These are phyloP conservation scores for Orbicella faveolata DNA, from an alignment of 64 coral and sea anemone species.

Conservation along the genomic window DNA sequence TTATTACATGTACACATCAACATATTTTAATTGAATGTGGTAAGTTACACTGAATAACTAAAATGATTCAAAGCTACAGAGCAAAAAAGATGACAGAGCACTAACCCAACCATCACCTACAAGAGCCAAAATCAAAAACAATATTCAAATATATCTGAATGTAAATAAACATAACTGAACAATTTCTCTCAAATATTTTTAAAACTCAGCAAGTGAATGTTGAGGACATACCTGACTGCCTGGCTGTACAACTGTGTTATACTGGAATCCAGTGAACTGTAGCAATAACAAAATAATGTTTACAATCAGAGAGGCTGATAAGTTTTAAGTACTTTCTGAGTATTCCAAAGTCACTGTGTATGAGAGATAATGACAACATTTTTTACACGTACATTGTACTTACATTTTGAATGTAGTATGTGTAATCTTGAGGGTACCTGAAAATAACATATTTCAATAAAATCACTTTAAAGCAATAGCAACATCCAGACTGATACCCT, in stretches of 20 bases:
- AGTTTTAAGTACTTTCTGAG: not conserved
- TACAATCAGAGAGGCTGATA: not conserved
- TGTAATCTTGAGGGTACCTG: conserved; percentile 99
- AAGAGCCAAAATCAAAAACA: not conserved
- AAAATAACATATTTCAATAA: not conserved
- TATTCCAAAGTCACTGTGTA: not conserved
- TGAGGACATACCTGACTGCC: conserved; percentile 72
- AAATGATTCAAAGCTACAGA: no score
- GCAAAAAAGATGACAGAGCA: no score
- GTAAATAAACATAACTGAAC: not conserved
- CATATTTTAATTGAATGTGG: no score
- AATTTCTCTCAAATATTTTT: not conserved
- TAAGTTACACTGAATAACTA: no score
- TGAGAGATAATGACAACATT: not conserved
- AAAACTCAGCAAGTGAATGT: not conserved
- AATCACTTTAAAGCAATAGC: not conserved
- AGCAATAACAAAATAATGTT: not conserved
- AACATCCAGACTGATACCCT: not conserved
- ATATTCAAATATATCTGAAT: not conserved
- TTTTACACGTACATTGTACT: conserved; percentile 8
- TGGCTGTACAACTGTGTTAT: conserved; percentile 90
- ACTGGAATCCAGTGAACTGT: conserved; percentile 88
- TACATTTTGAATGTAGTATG: conserved; percentile 99
- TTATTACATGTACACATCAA: not conserved
- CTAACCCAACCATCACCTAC: no score